Percentiles rank a stretch among this genome's conserved stretches.
These are phyloP conservation scores for Aricia artaxerxes DNA, from an alignment of 2,888 invertebrate genomes.

Conservation along the genomic window DNA sequence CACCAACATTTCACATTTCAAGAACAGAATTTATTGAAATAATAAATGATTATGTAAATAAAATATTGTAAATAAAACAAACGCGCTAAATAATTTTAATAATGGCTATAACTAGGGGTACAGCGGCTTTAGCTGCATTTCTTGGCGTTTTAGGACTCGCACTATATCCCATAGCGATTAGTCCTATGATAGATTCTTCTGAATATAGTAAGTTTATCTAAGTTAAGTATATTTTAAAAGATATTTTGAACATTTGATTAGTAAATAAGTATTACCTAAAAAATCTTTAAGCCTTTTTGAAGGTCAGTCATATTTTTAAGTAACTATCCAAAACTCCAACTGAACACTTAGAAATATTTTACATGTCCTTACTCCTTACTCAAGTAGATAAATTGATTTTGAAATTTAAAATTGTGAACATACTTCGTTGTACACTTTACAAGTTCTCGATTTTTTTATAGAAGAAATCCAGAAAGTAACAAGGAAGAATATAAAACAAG, in stretches of 20 bases:
- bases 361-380: background rate
- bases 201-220: constrained; percentile 78
- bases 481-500: constrained; percentile 77
- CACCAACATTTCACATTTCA: background rate
- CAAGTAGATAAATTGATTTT: background rate
- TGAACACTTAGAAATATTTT: background rate
- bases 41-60: too few species aligned
- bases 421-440: background rate
- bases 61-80: background rate
- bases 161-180: constrained; percentile 81
- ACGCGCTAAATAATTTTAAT: background rate
- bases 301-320: background rate
- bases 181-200: constrained; percentile 82
- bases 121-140: constrained; percentile 77
- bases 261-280: background rate
- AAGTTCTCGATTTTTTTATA: constrained; percentile 52
- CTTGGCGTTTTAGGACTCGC: constrained; percentile 77
- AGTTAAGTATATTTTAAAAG: background rate
- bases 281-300: background rate
- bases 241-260: background rate
- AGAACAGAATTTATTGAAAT: too few species aligned
- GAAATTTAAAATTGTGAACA: background rate
- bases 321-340: background rate
- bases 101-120: constrained; percentile 59
- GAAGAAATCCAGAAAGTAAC: constrained; percentile 76